Base-by-base conservation (phyloP, 2,797 vertebrate species). In the Gymnodraco acuticeps region DNA sequence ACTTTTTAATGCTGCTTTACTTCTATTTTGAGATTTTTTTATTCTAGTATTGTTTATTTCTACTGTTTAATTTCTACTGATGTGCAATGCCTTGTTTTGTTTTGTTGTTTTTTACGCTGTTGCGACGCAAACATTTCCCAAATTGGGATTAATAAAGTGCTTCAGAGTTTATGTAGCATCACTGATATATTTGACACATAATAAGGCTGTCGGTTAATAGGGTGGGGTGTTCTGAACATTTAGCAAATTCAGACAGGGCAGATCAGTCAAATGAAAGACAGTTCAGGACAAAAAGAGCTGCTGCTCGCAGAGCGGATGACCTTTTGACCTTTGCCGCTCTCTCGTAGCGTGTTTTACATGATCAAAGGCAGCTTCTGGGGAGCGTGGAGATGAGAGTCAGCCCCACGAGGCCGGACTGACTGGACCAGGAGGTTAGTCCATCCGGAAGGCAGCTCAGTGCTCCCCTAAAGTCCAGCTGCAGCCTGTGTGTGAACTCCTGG, bases 291-390 rank as follows among this genome's bases (percentile, higher is more conserved):
- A 82, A 74, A 70, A 73, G 62, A 80, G 65, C 42, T 10, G 79
- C 85, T 89, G 67, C 70, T 51, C 77, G 83, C 75, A 27, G 33
- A 65, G 48, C 27, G 7, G 53, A 38, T 45, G 75, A 82, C 83
- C 77, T 70, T 17, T 50, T 68, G 72, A 78, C 74, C 71, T 68
- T 60, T 78, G 5, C 65, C 1, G 51, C 71, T 85, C 71, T 83
- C 85, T 83, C 80, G 72, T 77, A 81, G 60, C 59, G 45, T 38
- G 31, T 80, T 69, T 45, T 77, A 59, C 70, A 51, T 55, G 80
- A 93, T 93, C 89, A 91, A 91, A 91, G 91, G 55, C 64, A 19
- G 45, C 31, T 80, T 65, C 10, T 64, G 67, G 75, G 56, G 69
- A 55, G 70, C 79, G 78, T 1, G 4, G 66, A 85, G 83, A 84